Evolutionary conservation across 1,140 invertebrate genomes (phyloP).

Genomic region (Conus ventricosus): DNA sequence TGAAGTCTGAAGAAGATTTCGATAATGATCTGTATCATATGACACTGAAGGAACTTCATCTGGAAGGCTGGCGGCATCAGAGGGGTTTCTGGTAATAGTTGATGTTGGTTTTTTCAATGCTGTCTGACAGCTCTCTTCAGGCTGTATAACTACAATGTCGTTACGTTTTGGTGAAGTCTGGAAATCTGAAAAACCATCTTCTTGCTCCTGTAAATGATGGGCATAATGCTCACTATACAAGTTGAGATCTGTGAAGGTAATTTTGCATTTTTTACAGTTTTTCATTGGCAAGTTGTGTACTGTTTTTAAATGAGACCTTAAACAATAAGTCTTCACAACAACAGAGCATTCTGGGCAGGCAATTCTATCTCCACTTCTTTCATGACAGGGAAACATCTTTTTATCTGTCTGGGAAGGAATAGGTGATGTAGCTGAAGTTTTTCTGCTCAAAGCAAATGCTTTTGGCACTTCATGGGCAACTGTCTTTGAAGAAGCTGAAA

Average conservation of each 20-base stretch:
- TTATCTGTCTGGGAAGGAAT: background rate
- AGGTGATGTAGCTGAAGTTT: background rate
- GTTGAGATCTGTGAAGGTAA: background rate
- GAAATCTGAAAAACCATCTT: background rate
- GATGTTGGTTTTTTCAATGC: background rate
- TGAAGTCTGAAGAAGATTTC: background rate
- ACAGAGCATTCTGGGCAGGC: background rate
- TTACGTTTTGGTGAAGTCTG: background rate
- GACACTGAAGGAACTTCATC: background rate
- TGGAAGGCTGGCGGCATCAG: background rate
- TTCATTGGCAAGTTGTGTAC: background rate
- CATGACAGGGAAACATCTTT: background rate
- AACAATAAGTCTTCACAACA: background rate
- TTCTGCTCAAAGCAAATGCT: background rate
- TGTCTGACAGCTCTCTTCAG: background rate
- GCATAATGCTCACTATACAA: conserved; percentile 16
- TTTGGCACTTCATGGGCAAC: background rate
- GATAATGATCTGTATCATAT: background rate
- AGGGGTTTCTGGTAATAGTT: background rate
- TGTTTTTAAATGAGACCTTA: background rate
- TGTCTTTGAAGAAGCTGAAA: background rate
- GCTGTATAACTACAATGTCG: background rate
- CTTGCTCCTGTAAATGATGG: background rate
- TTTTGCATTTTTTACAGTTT: background rate
- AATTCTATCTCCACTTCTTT: background rate